Evolutionary conservation across 2,888 invertebrate species (phyloP).

Genomic region (Sinotaia quadrata): DNA sequence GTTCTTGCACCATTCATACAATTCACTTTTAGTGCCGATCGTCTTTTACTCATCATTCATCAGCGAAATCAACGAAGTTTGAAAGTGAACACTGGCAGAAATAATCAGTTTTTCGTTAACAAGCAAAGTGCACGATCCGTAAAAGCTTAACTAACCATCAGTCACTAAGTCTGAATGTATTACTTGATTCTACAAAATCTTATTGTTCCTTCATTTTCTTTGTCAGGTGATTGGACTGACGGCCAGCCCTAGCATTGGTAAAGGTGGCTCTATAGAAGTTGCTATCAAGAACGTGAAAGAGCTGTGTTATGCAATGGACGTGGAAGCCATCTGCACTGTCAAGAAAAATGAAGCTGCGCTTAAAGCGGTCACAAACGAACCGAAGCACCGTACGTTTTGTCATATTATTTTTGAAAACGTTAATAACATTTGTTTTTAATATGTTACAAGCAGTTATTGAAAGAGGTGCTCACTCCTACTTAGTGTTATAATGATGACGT

Average conservation of each 20-base stretch:
- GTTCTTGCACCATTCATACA: too few species aligned
- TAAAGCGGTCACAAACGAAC: not conserved
- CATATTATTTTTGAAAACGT: not conserved
- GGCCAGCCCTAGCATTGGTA: conserved; percentile 17
- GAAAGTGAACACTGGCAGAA: too few species aligned
- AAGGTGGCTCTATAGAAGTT: not conserved
- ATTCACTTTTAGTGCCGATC: too few species aligned
- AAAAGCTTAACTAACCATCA: too few species aligned
- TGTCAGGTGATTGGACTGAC: conserved; percentile 23
- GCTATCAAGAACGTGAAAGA: conserved; percentile 8
- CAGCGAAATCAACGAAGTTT: too few species aligned
- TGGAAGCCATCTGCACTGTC: conserved; percentile 15
- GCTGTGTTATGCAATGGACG: conserved; percentile 12
- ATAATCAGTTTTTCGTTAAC: too few species aligned
- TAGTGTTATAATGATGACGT: too few species aligned
- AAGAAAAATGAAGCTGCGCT: not conserved
- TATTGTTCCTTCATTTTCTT: not conserved
- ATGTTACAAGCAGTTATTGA: too few species aligned
- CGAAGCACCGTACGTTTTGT: not conserved
- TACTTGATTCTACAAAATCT: not conserved
- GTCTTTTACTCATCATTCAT: too few species aligned
- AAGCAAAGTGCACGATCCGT: too few species aligned
- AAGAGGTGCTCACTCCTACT: too few species aligned
- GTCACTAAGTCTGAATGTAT: not conserved
- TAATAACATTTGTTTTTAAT: too few species aligned